Evolutionary conservation across 2,113 vertebrate species (phyloP).

Genomic region (Chloropsis cyanopogon): DNA sequence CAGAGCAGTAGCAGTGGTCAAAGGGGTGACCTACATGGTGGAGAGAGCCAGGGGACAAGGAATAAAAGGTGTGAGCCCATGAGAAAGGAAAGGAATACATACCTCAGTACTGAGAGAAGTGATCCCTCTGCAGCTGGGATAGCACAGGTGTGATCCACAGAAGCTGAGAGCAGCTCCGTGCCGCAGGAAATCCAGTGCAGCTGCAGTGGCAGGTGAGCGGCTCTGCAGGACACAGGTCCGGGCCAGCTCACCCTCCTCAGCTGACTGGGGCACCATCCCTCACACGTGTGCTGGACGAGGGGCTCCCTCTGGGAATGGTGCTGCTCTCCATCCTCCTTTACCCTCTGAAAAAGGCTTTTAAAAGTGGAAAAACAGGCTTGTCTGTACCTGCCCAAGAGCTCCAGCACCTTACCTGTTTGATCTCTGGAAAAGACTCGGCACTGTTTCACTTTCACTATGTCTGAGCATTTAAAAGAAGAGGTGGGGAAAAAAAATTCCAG

Average conservation of each 20-base stretch:
- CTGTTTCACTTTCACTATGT: slow-evolving; percentile 15
- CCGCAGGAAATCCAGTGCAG: accelerated
- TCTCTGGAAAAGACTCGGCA: background rate
- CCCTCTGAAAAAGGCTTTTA: background rate
- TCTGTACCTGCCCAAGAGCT: background rate
- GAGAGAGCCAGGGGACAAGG: background rate
- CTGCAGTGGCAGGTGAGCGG: background rate
- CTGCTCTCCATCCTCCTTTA: background rate
- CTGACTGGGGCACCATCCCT: background rate
- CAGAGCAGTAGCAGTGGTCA: accelerated
- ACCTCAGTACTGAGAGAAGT: accelerated
- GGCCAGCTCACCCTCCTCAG: background rate
- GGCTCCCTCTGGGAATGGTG: background rate
- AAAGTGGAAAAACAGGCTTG: background rate
- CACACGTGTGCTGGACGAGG: accelerated
- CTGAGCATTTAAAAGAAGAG: background rate
- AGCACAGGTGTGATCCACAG: background rate
- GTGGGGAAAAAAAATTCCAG: background rate
- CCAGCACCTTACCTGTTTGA: background rate
- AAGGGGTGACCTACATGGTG: background rate
- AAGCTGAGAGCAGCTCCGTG: accelerated
- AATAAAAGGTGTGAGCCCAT: background rate
- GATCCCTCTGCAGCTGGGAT: background rate
- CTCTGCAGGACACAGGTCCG: background rate
- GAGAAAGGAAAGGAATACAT: background rate